A percentile compares a stretch with the other conserved stretches of the same genome.
Evolutionary conservation across 2,888 invertebrate genomes (phyloP).

Genomic region (Tigriopus californicus): DNA sequence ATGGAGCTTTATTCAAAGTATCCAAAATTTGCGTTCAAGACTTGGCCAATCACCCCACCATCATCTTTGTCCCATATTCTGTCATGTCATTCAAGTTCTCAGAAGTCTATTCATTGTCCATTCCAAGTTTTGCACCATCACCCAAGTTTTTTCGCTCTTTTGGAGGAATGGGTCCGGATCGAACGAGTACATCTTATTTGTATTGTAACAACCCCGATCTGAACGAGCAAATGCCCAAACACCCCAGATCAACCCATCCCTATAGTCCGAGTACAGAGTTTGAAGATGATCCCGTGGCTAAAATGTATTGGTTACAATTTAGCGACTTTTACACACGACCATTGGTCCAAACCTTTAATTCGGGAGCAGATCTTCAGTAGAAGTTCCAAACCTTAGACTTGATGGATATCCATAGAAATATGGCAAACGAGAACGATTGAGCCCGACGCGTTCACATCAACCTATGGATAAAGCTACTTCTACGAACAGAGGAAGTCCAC

Average conservation of each 20-base stretch:
- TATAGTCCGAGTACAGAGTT: not conserved
- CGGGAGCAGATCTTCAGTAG: no score
- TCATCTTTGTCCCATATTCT: slow-evolving; percentile 4
- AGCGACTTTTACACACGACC: slow-evolving; percentile 3
- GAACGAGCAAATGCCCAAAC: not conserved
- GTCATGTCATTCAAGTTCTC: not conserved
- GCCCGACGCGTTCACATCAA: no score
- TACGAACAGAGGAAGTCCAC: no score
- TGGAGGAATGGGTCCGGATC: slow-evolving; percentile 1
- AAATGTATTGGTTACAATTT: slow-evolving; percentile 11
- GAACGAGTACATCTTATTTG: not conserved
- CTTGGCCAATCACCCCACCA: not conserved
- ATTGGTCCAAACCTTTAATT: not conserved
- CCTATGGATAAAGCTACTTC: no score
- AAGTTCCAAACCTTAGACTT: no score
- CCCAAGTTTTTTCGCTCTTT: not conserved
- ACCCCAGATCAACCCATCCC: not conserved
- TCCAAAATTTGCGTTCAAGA: not conserved
- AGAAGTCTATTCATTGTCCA: not conserved
- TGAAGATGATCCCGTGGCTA: not conserved
- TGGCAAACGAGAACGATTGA: no score
- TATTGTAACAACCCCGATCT: not conserved
- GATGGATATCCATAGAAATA: no score
- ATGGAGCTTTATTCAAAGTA: not conserved
- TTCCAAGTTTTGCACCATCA: slow-evolving; percentile 2